Evolutionary conservation across 2,888 invertebrate species (phyloP).

Genomic region (Polyommatus iphigenia): DNA sequence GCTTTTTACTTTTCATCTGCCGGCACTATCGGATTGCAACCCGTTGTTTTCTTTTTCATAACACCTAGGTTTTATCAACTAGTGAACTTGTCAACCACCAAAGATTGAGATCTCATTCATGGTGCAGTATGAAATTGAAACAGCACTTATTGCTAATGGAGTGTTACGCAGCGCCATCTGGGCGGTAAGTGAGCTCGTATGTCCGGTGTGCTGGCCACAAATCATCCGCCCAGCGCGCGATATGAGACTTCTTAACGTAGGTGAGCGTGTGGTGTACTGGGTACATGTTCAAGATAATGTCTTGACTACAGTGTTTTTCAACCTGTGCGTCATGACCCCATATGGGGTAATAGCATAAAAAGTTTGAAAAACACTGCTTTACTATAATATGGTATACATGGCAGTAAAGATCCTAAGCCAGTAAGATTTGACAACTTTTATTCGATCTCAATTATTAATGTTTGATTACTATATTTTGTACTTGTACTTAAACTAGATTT

Average conservation of each 20-base stretch:
- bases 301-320: not conserved
- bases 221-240: constrained; percentile 56
- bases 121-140: constrained; percentile 26
- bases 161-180: constrained; percentile 43
- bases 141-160: constrained; percentile 33
- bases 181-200: constrained; percentile 42
- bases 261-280: constrained; percentile 45
- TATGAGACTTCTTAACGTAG: constrained; percentile 61
- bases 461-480: too few species aligned
- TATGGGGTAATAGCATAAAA: too few species aligned
- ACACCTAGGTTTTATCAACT: not conserved
- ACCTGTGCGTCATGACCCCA: too few species aligned
- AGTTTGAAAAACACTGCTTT: too few species aligned
- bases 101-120: not conserved
- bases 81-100: not conserved
- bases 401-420: too few species aligned
- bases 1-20: too few species aligned
- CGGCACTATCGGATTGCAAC: too few species aligned
- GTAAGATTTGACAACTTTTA: too few species aligned
- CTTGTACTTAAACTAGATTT: too few species aligned
- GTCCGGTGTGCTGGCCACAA: constrained; percentile 58
- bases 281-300: constrained; percentile 29
- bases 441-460: too few species aligned
- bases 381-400: too few species aligned
- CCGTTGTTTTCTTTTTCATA: not conserved